These are phyloP conservation scores for Rousettus leschenaultii DNA, from an alignment of 2,113 vertebrate genomes.

Conservation along the genomic window DNA sequence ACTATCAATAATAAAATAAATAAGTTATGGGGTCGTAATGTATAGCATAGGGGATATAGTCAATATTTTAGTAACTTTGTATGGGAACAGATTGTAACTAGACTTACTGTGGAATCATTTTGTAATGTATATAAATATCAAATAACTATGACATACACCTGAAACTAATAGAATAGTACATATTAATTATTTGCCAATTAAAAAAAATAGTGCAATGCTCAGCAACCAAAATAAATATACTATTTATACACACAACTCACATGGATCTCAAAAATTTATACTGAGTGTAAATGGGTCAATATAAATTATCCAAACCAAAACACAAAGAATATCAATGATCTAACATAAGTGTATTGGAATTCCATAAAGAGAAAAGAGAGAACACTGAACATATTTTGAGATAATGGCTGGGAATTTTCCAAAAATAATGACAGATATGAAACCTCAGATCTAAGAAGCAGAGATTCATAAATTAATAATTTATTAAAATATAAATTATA, in stretches of 20 bases:
- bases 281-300: not conserved
- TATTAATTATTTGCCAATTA: not conserved
- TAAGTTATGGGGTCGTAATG: too few species aligned
- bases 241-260: not conserved
- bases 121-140: not conserved
- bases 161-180: not conserved
- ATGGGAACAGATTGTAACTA: not conserved
- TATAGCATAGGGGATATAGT: too few species aligned
- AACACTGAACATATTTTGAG: not conserved
- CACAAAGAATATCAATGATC: not conserved
- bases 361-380: not conserved
- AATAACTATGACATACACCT: not conserved
- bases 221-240: not conserved
- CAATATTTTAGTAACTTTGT: too few species aligned
- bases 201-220: not conserved
- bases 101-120: not conserved
- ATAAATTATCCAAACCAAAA: not conserved
- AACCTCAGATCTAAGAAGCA: not conserved
- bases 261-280: not conserved
- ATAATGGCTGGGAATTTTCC: not conserved
- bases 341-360: not conserved
- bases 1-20: too few species aligned
- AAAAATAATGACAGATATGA: not conserved
- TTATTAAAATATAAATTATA: too few species aligned
- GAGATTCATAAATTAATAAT: not conserved